Conservation (phyloP, 2,888 invertebrate genomes). For the Lithophane ornitopus region DNA sequence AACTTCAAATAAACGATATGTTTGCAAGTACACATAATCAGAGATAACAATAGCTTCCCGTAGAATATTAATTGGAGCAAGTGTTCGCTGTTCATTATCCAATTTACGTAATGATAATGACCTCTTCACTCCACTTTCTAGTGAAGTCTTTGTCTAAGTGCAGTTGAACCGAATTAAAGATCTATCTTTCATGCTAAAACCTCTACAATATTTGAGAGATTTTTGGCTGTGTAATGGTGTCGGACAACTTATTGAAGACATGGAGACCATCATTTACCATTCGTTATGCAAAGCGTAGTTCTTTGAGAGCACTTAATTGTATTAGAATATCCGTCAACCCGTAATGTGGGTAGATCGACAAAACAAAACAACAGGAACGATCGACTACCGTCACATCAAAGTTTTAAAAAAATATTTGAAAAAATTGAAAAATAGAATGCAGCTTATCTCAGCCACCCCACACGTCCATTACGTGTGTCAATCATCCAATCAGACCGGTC, state of each 20-base stretch:
- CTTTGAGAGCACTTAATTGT: neutral
- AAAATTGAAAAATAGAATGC: slow-evolving; percentile 22
- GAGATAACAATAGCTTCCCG: slow-evolving; percentile 41
- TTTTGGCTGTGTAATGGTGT: neutral
- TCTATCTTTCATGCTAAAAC: neutral
- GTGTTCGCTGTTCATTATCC: slow-evolving; percentile 58
- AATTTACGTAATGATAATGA: slow-evolving; percentile 64
- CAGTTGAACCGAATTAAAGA: slow-evolving; percentile 16
- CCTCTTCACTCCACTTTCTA: slow-evolving; percentile 57
- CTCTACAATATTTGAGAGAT: neutral
- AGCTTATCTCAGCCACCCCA: slow-evolving; percentile 65
- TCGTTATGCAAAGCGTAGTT: neutral
- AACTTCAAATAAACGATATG: slow-evolving; percentile 11
- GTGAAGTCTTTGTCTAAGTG: slow-evolving; percentile 37
- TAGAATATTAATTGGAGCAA: slow-evolving; percentile 56
- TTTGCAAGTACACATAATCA: slow-evolving; percentile 34
- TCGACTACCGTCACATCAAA: slow-evolving; percentile 10
- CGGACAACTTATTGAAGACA: neutral
- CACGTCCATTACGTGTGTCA: slow-evolving; percentile 74
- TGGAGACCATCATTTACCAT: neutral
- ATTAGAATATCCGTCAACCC: neutral
- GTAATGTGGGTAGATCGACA: slow-evolving; percentile 7
- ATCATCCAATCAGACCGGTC: slow-evolving; percentile 82
- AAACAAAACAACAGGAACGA: neutral
- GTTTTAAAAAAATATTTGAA: slow-evolving; percentile 18